Evolutionary conservation across 2,888 invertebrate species (phyloP), one percentile per base, ranked within the genome.

Genomic region (Scaeva pyrastri): DNA sequence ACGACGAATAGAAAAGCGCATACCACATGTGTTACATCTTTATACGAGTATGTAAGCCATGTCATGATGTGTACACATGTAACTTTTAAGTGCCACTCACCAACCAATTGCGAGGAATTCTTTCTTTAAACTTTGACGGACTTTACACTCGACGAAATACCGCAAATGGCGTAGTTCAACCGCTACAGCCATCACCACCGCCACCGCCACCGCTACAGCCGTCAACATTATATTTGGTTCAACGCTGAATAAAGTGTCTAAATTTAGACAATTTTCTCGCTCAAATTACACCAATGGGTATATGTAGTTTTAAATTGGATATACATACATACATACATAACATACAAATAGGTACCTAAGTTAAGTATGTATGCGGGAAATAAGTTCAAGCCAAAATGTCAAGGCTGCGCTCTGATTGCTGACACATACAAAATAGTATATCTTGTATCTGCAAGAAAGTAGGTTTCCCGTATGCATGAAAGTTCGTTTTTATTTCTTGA

Each of bases 241-340:
- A 64, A 11, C 16, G n/a, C 45, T 31, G 45, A 31, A 64, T 64
- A 48, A 52, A 52, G 26, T 70, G 45, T 78, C 78, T 84, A 78
- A 84, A 71, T 79, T 74, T 78, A 84, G 78, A 45, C 8, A 45
- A 19, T 43, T 23, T 73, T 78, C 72, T 68, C 43, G 60, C 58
- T 83, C 77, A 48, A 45, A 83, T 78, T 83, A 77, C 77, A 62
- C 78, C 45, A 19, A 45, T 68, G 77, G 77, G 14, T 23, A 7
- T 31, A 0, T 1, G 31, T 31, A 31, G 31, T 31, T 31, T 31
- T 31, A 31, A 31, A 31, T 31, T 31, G 6, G 8, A 31, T 31
- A 31, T 31, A 31, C 6, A 8, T 31, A 31, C 31, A 31, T 31
- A 31, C 8, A 31, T 31, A 31, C 31, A 5, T 2, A 31, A n/a